Evolutionary conservation across 2,888 invertebrate species (phyloP).

Genomic region (Andrena minutula): DNA sequence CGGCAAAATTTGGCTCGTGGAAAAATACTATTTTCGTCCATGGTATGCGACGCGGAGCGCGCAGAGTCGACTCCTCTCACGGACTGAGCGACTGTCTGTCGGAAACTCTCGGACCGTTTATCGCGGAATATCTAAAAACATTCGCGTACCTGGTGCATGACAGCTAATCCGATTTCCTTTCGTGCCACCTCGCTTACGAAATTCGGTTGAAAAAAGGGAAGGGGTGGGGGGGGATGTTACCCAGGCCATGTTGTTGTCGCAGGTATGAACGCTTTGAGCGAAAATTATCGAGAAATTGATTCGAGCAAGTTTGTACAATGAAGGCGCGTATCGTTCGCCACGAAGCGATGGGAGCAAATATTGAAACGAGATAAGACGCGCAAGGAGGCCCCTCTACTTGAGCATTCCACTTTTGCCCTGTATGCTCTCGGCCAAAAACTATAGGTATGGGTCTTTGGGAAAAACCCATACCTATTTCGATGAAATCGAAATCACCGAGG

Average conservation of each 20-base stretch:
- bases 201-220: not conserved
- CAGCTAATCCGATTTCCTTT: not conserved
- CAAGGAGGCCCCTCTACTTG: not conserved
- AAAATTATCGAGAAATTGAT: constrained; percentile 2
- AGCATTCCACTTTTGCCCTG: not conserved
- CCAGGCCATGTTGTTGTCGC: no score
- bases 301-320: not conserved
- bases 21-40: constrained; percentile 68
- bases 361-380: constrained; percentile 11
- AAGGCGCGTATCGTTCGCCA: not conserved
- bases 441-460: constrained; percentile 18
- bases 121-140: constrained; percentile 16
- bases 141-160: not conserved
- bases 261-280: no score
- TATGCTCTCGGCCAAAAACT: not conserved
- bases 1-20: constrained; percentile 68
- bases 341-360: constrained; percentile 4
- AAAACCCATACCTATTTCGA: constrained; percentile 57
- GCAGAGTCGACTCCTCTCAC: constrained; percentile 27
- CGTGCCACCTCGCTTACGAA: not conserved
- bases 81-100: not conserved
- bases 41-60: constrained; percentile 62
- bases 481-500: constrained; percentile 72
- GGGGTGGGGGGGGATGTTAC: no score
- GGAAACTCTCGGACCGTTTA: constrained; percentile 2